These are phyloP conservation scores for Patagioenas fasciata DNA, from an alignment of 2,113 vertebrate species.

Conservation along the genomic window DNA sequence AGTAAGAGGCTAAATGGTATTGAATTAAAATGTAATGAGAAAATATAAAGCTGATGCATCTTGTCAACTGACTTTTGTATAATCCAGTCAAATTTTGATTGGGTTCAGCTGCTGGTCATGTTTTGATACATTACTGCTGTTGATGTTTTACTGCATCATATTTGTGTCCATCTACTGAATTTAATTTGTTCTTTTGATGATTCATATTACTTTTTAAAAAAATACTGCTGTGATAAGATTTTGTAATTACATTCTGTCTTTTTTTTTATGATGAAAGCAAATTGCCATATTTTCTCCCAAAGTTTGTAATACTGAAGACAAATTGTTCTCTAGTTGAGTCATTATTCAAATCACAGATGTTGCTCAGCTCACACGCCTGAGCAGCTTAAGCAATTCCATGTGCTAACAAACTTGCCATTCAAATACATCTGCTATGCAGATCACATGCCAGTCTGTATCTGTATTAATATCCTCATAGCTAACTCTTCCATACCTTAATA, in stretches of 20 bases:
- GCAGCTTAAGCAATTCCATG: background rate
- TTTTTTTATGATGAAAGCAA: constrained; percentile 8
- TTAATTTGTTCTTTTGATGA: background rate
- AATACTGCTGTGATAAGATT: background rate
- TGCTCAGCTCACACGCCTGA: background rate
- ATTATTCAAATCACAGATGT: background rate
- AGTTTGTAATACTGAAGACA: background rate
- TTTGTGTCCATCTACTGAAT: background rate
- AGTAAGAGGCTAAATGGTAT: background rate
- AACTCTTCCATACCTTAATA: background rate
- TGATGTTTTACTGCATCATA: constrained; percentile 8
- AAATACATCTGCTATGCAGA: background rate
- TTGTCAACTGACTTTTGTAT: background rate
- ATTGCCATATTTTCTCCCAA: background rate
- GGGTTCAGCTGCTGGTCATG: background rate
- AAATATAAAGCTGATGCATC: background rate
- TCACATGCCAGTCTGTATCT: background rate
- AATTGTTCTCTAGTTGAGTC: background rate
- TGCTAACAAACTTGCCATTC: background rate
- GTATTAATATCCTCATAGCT: background rate
- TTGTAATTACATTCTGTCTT: constrained; percentile 10
- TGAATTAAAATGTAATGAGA: background rate
- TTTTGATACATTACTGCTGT: background rate
- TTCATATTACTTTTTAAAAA: background rate
- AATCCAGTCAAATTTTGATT: background rate